phyloP scores from a whole-genome alignment of 1,140 invertebrate genomes.

The Drosophila pruinosa region DNA sequence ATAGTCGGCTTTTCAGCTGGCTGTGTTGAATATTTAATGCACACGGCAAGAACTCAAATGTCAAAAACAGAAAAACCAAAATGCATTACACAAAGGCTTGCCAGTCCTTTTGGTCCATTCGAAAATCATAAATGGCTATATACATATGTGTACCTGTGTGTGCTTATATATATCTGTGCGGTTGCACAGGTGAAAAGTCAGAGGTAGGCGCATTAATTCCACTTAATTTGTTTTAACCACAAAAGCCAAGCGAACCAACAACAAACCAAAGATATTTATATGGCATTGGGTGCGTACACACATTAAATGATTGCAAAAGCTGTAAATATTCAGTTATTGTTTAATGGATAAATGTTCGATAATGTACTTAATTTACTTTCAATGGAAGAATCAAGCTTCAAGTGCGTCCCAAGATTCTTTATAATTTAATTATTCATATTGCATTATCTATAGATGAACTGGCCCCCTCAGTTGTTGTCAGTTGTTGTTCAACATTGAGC shows the following conservation, averaged over 20 bases:
- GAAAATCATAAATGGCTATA: conserved; percentile 56
- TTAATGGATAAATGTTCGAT: neutral
- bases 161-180: conserved; percentile 23
- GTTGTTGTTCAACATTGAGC: no score
- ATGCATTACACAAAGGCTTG: conserved; percentile 60
- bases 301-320: neutral
- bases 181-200: conserved; percentile 76
- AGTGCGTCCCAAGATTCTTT: neutral
- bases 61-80: conserved; percentile 67
- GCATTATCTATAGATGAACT: no score
- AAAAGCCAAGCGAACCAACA: conserved; percentile 50
- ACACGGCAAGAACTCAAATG: conserved; percentile 51
- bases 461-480: no score
- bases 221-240: conserved; percentile 77
- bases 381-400: neutral
- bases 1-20: neutral
- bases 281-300: neutral
- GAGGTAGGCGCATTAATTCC: conserved; percentile 69
- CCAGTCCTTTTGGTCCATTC: conserved; percentile 46
- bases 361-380: neutral
- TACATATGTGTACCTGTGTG: neutral
- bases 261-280: conserved; percentile 27
- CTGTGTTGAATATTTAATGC: conserved; percentile 66
- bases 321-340: neutral
- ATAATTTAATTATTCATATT: no score